Conservation (phyloP, 2,113 vertebrate species). For the Gnathonemus longibarbis region DNA sequence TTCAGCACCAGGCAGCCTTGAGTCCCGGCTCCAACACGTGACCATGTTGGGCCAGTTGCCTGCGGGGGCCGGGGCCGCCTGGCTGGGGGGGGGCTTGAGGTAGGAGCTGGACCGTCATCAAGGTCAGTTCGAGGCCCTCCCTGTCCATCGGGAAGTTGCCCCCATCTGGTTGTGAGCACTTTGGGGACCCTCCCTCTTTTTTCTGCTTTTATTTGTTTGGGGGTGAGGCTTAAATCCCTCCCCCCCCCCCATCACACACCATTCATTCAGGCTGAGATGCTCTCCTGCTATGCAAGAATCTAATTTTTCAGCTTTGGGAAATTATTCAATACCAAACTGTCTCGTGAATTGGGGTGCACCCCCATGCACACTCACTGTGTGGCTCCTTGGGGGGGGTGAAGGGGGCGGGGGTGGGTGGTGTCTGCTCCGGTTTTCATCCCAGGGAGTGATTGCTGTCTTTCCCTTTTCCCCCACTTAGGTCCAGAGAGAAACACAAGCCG, state of each 20-base stretch:
- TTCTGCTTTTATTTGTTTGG: not conserved
- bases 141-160: not conserved
- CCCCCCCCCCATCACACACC: not conserved
- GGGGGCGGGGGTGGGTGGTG: not conserved
- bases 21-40: not conserved
- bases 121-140: constrained; percentile 5
- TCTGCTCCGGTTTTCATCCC: not conserved
- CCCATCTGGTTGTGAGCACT: not conserved
- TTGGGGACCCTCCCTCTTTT: not conserved
- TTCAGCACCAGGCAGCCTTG: not conserved
- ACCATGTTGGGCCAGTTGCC: not conserved
- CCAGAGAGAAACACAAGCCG: not conserved
- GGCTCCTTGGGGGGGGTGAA: not conserved
- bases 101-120: not conserved
- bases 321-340: not conserved
- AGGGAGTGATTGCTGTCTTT: constrained; percentile 1
- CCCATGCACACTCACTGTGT: not conserved
- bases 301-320: not conserved
- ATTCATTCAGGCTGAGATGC: not conserved
- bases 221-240: not conserved
- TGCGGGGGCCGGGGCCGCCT: not conserved
- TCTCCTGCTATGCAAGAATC: not conserved
- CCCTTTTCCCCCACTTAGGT: not conserved
- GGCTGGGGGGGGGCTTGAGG: not conserved
- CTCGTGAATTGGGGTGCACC: not conserved